Evolutionary conservation across 2,797 vertebrate genomes (phyloP), one percentile per base, ranked within the genome.

Genomic region (Myotis myotis): DNA sequence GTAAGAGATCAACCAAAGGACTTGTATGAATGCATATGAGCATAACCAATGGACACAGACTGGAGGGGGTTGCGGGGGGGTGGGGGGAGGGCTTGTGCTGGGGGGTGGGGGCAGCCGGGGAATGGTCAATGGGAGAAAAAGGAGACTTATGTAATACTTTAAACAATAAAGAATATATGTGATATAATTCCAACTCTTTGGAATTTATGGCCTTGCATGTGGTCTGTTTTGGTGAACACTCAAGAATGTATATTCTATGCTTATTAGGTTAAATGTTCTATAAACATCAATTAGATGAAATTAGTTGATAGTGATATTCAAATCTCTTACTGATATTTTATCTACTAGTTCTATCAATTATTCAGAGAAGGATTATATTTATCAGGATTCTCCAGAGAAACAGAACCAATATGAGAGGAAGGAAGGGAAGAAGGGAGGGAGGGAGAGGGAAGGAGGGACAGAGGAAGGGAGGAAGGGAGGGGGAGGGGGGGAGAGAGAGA

Each of bases 261-360:
- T 92, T 76, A 68, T 47, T 82, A 3, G 3, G 2, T 47, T 55
- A 72, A 76, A 25, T 78, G 4, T 25, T 88, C 44, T 55, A 75
- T 41, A 80, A 70, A 84, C 33, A 90, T 78, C 78, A 91, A 41
- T 53, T 70, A 94, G 22, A 19, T 80, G 38, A 57, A 70, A 86
- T 55, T 49, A 38, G 16, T 82, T 87, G 2, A 70, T 78, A 89
- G 28, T 68, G 16, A 74, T 44, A 53, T 30, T 62, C 2, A 95
- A 53, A 60, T 87, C 28, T 68, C 41, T 94, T 53, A 75, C 36
- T 55, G 25, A 86, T 28, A 86, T 36, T 55, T 78, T 95, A 12
- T 47, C 38, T 92, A 53, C 38, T 81, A 71, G 6, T 79, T 79
- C 51, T 71, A 49, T 41, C 6, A 70, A n/a, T 22, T 94, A 72